Base-by-base conservation (phyloP, 2,888 invertebrate species). In the Conistra vaccinii region DNA sequence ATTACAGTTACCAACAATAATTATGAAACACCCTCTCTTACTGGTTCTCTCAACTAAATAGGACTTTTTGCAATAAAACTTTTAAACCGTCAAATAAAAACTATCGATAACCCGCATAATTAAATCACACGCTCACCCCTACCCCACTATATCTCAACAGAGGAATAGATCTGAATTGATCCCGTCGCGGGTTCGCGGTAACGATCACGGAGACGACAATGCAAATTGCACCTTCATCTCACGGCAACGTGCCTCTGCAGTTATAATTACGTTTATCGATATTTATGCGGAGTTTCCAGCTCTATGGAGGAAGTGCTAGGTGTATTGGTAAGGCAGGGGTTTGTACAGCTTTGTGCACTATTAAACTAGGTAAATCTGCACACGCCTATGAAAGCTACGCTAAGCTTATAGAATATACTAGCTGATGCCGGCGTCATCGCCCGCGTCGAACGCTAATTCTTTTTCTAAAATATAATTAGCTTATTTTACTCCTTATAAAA, bases 121-220 rank as follows among this genome's bases (percentile, higher is more conserved):
- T 61, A 57, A 85, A 80, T 81, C 67, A 67, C 2, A 20, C 14
- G 17, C 17, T 32, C 79, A 83, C 74, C 85, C 42, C 85, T 85
- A 78, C 48, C 39, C 39, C 69, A 69, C 73, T 81, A 86, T 76
- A 80, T 76, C 78, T 78, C 67, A 67, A 76, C 66, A 81, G 77
- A 86, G 83, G 88, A 87, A 90, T 90, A 87, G 91, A 89, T 89
- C 85, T 87, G 92, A 91, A 94, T 92, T 89, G 93, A 92, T 91
- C 89, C 87, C 85, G 82, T 76, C 84, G 82, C 78, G 42, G 78
- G 51, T 57, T 60, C 73, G 76, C 62, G 84, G 87, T 90, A 90
- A 90, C 91, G 89, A 92, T 85, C 73, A 69, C 80, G 68, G 80
- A 85, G 89, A 90, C 90, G 93, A 94, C 95, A 94, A 94, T 94